These are phyloP conservation scores for Bucco capensis DNA, from an alignment of 2,113 vertebrate genomes.

Conservation along the genomic window DNA sequence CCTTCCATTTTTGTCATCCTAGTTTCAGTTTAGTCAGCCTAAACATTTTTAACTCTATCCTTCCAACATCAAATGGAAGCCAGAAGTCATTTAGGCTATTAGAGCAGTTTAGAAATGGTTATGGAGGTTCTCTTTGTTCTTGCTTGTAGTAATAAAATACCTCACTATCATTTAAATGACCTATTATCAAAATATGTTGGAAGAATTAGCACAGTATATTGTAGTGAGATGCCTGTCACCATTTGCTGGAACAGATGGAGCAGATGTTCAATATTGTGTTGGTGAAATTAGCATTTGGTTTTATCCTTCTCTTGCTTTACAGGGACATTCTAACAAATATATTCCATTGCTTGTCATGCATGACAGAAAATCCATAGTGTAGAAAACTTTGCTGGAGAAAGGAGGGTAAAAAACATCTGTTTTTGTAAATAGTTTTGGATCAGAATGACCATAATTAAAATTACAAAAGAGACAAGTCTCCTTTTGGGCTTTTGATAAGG, in stretches of 20 bases:
- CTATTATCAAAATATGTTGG: not conserved
- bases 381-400: not conserved
- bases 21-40: too few relatives aligned
- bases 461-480: not conserved
- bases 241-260: constrained; percentile 8
- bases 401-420: not conserved
- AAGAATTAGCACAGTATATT: not conserved
- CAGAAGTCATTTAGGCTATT: not conserved
- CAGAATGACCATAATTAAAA: not conserved
- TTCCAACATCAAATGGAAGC: not conserved
- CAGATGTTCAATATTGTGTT: not conserved
- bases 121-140: not conserved
- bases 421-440: not conserved
- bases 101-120: not conserved
- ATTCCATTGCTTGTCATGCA: not conserved
- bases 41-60: too few relatives aligned
- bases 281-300: not conserved
- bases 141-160: not conserved
- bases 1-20: too few relatives aligned
- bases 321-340: constrained; percentile 17
- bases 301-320: not conserved
- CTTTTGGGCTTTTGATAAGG: not conserved
- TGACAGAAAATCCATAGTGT: not conserved
- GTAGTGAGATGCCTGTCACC: not conserved
- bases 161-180: not conserved